Evolutionary conservation across 2,113 vertebrate genomes (phyloP).

Genomic region (Apaloderma vittatum): DNA sequence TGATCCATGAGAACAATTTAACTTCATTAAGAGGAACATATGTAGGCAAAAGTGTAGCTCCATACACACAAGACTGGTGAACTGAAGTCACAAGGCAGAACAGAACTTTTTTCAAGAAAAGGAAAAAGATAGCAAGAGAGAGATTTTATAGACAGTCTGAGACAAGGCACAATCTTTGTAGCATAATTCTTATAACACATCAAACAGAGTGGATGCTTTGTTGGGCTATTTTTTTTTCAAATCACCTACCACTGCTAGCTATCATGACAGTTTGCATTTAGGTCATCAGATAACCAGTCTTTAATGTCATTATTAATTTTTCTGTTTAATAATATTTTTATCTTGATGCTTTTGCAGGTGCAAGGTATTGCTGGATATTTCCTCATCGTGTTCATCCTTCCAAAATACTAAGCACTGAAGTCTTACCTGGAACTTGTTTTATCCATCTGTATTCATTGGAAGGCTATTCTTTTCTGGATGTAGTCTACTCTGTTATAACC

Average conservation of each 20-base stretch:
- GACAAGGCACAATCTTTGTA: neutral
- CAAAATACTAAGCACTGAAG: neutral
- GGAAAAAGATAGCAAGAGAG: neutral
- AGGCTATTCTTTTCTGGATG: neutral
- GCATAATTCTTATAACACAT: neutral
- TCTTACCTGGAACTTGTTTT: neutral
- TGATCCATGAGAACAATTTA: neutral
- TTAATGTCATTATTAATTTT: neutral
- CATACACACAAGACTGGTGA: neutral
- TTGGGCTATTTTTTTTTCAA: neutral
- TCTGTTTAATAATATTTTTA: neutral
- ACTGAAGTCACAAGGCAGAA: neutral
- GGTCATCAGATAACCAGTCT: neutral
- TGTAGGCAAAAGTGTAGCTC: rapidly evolving
- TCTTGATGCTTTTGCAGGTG: neutral
- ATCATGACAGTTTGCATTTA: neutral
- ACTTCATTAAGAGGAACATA: neutral
- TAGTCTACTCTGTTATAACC: neutral
- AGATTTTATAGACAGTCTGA: neutral
- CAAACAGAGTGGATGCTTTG: neutral
- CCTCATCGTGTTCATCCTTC: neutral
- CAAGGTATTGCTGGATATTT: neutral
- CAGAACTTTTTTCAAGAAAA: neutral
- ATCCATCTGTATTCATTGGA: neutral
- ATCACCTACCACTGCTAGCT: rapidly evolving